Percentiles rank a stretch among this genome's conserved stretches.
Evolutionary conservation across 2,113 vertebrate genomes (phyloP).

Genomic region (Pavo muticus): DNA sequence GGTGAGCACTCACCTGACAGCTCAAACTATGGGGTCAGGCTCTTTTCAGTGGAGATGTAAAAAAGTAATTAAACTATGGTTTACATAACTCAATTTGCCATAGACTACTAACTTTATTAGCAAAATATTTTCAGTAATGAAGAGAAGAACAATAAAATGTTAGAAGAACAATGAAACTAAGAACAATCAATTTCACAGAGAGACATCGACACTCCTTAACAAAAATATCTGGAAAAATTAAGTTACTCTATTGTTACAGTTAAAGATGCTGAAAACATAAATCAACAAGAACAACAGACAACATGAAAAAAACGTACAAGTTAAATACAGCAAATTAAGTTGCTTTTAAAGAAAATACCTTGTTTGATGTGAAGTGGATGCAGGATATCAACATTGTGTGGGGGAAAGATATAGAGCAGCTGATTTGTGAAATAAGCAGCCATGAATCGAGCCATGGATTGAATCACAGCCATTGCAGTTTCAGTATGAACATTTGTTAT

Average conservation of each 20-base stretch:
- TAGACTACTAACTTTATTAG: background rate
- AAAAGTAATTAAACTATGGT: background rate
- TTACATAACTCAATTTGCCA: background rate
- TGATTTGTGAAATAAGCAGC: conserved; percentile 92
- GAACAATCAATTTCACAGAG: background rate
- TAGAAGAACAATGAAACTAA: background rate
- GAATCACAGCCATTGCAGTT: conserved; percentile 83
- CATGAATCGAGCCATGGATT: conserved; percentile 93
- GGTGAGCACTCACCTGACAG: too few species aligned
- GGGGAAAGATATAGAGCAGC: conserved; percentile 84
- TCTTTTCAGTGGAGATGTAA: too few species aligned
- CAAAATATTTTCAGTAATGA: background rate
- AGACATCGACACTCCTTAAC: background rate
- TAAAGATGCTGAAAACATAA: background rate
- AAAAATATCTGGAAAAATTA: background rate
- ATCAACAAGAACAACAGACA: background rate
- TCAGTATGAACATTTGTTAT: conserved; percentile 75
- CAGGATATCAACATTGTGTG: conserved; percentile 86
- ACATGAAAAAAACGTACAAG: fast-evolving
- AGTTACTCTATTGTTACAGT: background rate
- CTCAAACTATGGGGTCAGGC: too few species aligned
- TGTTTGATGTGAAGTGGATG: conserved; percentile 84
- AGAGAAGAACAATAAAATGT: background rate
- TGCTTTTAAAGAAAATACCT: conserved; percentile 71
- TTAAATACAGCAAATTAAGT: background rate